Percentiles rank a stretch among this genome's conserved stretches.
Evolutionary conservation across 2,113 vertebrate species (phyloP).

Genomic region (Zootoca vivipara): DNA sequence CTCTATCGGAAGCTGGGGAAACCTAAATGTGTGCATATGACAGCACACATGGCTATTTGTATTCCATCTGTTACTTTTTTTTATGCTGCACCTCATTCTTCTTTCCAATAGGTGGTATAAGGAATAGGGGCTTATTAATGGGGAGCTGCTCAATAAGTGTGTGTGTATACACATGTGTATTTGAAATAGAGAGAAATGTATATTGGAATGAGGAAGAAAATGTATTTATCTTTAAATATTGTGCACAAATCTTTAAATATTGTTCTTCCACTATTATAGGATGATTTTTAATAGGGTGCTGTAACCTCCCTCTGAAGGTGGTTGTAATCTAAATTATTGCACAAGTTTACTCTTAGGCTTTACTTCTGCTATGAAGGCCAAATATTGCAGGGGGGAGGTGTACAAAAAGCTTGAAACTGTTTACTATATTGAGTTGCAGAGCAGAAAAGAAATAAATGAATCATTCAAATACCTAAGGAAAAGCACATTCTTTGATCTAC

Average conservation of each 20-base stretch:
- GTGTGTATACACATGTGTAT: background rate
- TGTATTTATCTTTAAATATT: background rate
- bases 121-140: background rate
- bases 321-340: background rate
- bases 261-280: background rate
- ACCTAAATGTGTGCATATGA: background rate
- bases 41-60: background rate
- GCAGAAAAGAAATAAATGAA: background rate
- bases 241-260: background rate
- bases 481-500: conserved; percentile 50
- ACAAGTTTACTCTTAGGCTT: background rate
- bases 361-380: background rate
- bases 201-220: background rate
- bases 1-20: background rate
- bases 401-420: conserved; percentile 15
- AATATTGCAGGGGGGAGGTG: background rate
- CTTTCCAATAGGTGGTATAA: background rate
- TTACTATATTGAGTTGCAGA: conserved; percentile 1
- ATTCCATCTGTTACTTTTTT: background rate
- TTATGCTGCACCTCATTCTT: background rate
- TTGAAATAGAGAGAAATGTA: background rate
- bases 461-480: background rate
- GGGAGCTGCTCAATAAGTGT: background rate
- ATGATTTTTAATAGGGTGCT: background rate
- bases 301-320: background rate